phyloP scores from a whole-genome alignment of 2,113 vertebrate genomes.

The Bucco capensis region DNA sequence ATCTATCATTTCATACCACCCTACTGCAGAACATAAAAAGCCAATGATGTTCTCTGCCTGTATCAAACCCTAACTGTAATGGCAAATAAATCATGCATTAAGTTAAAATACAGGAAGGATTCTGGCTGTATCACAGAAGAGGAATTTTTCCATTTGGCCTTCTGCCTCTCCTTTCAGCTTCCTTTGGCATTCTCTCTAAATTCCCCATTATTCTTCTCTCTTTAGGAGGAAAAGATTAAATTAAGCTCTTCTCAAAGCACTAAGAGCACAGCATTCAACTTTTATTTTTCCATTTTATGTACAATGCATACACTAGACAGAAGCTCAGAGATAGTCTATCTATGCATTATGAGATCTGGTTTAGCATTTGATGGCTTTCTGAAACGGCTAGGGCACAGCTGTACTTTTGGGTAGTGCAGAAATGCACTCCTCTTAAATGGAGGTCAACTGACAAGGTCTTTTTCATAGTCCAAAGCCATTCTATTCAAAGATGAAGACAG shows the following conservation, averaged over 20 bases:
- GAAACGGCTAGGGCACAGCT: not conserved
- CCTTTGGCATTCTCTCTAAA: slow-evolving; percentile 33
- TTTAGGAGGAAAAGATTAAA: slow-evolving; percentile 50
- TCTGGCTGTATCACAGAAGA: not conserved
- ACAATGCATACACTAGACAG: not conserved
- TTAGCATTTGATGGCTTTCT: not conserved
- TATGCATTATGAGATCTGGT: not conserved
- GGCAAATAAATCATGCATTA: not conserved
- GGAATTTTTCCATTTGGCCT: slow-evolving; percentile 34
- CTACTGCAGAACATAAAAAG: not conserved
- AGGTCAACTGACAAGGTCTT: not conserved
- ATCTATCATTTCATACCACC: not conserved
- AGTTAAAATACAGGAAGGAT: slow-evolving; percentile 7
- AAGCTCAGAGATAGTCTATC: not conserved
- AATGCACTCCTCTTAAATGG: not conserved
- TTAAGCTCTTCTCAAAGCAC: slow-evolving; percentile 50
- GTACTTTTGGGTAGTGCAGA: not conserved
- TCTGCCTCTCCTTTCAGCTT: slow-evolving; percentile 32
- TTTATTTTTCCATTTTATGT: slow-evolving; percentile 22
- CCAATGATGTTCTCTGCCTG: not conserved
- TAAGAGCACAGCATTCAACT: slow-evolving; percentile 19
- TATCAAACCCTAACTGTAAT: not conserved
- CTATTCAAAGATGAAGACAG: not conserved
- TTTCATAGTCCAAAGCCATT: not conserved
- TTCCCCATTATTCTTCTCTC: slow-evolving; percentile 40